Conservation (phyloP, 2,113 vertebrate species). For the Pluvianellus socialis region DNA sequence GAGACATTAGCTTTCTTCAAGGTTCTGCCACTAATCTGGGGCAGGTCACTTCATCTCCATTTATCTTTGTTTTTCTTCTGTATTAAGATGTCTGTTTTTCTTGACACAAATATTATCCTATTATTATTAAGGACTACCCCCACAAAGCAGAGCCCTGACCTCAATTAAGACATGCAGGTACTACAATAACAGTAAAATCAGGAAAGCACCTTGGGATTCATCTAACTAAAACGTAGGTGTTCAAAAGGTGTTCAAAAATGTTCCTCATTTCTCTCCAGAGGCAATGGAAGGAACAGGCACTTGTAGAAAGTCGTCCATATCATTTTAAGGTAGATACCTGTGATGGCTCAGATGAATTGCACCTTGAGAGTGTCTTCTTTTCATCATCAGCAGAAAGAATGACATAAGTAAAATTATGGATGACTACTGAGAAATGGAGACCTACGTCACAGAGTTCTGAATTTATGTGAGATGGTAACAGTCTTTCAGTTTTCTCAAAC, state of each 20-base stretch:
- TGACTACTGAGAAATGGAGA: background rate
- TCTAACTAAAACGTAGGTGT: background rate
- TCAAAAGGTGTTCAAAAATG: background rate
- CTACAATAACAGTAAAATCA: background rate
- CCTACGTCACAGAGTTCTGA: background rate
- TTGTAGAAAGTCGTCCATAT: background rate
- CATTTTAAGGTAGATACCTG: background rate
- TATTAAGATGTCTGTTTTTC: background rate
- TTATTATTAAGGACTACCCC: background rate
- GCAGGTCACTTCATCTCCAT: background rate
- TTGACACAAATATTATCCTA: background rate
- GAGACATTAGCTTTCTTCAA: background rate
- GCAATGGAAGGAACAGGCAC: background rate
- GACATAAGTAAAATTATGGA: rapidly evolving
- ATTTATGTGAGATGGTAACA: background rate
- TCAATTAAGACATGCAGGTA: background rate
- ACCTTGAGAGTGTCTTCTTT: background rate
- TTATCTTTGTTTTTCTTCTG: background rate
- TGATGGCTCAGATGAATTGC: background rate
- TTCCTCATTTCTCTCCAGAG: background rate
- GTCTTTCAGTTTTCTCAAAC: background rate
- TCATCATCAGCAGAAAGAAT: background rate
- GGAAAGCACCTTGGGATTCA: background rate
- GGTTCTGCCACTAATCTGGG: background rate
- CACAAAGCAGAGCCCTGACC: background rate